Percentiles rank a stretch among this genome's conserved stretches.
phyloP scores from a whole-genome alignment of 2,113 vertebrate genomes.

The Embiotoca jacksoni region DNA sequence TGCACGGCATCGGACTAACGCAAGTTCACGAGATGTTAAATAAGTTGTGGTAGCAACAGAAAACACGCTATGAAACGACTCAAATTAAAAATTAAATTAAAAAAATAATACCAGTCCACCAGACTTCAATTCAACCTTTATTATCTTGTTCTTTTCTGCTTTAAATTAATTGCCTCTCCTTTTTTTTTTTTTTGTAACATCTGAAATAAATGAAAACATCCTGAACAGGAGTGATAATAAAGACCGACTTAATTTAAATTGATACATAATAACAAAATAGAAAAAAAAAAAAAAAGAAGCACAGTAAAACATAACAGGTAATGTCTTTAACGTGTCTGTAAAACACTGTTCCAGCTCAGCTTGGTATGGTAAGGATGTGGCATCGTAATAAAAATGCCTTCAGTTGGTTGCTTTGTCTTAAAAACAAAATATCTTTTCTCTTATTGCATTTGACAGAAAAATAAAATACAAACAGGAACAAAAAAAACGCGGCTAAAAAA shows the following conservation, averaged over 20 bases:
- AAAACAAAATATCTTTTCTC: slow-evolving; percentile 74
- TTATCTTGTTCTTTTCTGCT: slow-evolving; percentile 86
- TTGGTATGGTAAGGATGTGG: slow-evolving; percentile 84
- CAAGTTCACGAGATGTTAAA: no score
- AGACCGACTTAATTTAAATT: slow-evolving; percentile 88
- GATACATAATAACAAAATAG: slow-evolving; percentile 80
- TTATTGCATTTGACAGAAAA: slow-evolving; percentile 85
- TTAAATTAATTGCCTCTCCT: slow-evolving; percentile 86
- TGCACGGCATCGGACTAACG: no score
- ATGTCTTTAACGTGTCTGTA: slow-evolving; percentile 86
- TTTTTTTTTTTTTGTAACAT: slow-evolving; percentile 79
- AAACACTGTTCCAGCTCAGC: slow-evolving; percentile 87
- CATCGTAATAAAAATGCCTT: slow-evolving; percentile 85
- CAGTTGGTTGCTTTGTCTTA: slow-evolving; percentile 83
- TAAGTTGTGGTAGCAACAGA: no score
- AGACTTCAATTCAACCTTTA: slow-evolving; percentile 86
- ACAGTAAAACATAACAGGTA: slow-evolving; percentile 82
- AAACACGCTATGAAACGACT: neutral
- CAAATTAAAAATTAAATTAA: neutral
- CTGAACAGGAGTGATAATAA: slow-evolving; percentile 88
- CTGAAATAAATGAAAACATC: slow-evolving; percentile 85
- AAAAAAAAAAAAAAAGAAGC: slow-evolving; percentile 47
- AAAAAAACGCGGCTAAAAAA: slow-evolving; percentile 82
- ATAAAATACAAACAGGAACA: slow-evolving; percentile 76
- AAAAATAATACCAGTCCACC: slow-evolving; percentile 6